Evolutionary conservation across 2,888 invertebrate genomes (phyloP).

Genomic region (Nebria salina): DNA sequence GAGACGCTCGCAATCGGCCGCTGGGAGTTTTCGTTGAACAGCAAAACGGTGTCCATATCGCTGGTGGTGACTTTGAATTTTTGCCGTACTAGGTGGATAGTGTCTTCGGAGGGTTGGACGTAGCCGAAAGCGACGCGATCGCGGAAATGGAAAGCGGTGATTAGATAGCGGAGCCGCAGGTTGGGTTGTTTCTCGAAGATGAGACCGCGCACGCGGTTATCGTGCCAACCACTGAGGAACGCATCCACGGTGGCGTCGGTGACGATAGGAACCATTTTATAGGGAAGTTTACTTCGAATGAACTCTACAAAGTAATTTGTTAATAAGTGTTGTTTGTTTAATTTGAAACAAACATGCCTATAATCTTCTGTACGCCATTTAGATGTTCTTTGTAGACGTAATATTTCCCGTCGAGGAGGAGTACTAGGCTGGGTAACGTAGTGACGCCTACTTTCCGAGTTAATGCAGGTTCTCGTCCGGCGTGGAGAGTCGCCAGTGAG

Average conservation of each 20-base stretch:
- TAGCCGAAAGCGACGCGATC: slow-evolving; percentile 89
- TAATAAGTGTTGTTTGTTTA: neutral
- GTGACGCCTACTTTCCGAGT: slow-evolving; percentile 83
- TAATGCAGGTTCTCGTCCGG: slow-evolving; percentile 81
- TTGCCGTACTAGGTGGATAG: slow-evolving; percentile 68
- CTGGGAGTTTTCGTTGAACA: slow-evolving; percentile 88
- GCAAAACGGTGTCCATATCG: slow-evolving; percentile 77
- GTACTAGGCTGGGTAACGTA: slow-evolving; percentile 82
- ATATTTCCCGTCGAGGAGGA: slow-evolving; percentile 84
- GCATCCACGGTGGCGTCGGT: slow-evolving; percentile 74
- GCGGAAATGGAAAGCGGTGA: slow-evolving; percentile 87
- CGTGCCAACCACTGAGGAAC: slow-evolving; percentile 89
- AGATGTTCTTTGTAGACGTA: slow-evolving; percentile 86
- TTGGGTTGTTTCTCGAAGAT: slow-evolving; percentile 83
- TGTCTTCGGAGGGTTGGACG: slow-evolving; percentile 63
- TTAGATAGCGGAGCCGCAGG: slow-evolving; percentile 84
- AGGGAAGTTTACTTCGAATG: slow-evolving; percentile 86
- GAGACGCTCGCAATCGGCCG: slow-evolving; percentile 86
- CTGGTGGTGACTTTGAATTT: slow-evolving; percentile 76
- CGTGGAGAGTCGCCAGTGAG: slow-evolving; percentile 84
- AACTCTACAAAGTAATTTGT: slow-evolving; percentile 69
- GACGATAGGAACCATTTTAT: slow-evolving; percentile 77
- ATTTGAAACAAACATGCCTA: neutral
- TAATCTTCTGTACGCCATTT: slow-evolving; percentile 76
- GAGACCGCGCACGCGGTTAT: slow-evolving; percentile 90